Conservation (phyloP, 2,797 vertebrate genomes). For the Phrynocephalus forsythii region DNA sequence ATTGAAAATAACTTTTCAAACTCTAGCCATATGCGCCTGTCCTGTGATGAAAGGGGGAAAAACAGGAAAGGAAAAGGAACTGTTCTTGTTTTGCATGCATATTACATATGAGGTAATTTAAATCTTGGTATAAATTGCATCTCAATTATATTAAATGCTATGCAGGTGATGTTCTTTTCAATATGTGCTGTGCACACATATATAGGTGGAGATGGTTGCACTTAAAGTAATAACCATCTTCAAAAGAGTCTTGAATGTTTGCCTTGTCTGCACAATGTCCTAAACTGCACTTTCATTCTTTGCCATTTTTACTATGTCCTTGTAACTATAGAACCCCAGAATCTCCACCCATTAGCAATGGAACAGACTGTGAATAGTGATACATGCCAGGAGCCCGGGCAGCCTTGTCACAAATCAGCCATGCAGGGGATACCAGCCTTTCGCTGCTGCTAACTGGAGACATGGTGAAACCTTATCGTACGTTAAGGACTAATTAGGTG, state of each 20-base stretch:
- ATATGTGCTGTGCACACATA: not conserved
- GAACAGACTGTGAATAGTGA: slow-evolving; percentile 18
- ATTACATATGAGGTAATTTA: not conserved
- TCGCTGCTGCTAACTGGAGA: slow-evolving; percentile 43
- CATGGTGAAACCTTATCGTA: slow-evolving; percentile 73
- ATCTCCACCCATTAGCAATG: not conserved
- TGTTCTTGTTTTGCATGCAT: not conserved
- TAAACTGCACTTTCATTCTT: slow-evolving; percentile 32
- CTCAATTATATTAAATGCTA: not conserved
- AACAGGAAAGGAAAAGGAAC: too few relatives aligned
- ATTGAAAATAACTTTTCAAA: too few relatives aligned
- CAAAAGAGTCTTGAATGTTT: slow-evolving; percentile 55
- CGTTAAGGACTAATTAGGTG: slow-evolving; percentile 75
- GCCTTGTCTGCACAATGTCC: slow-evolving; percentile 28
- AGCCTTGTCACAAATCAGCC: slow-evolving; percentile 19
- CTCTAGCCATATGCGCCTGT: too few relatives aligned
- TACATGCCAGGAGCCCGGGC: slow-evolving; percentile 28
- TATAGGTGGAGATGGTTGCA: not conserved
- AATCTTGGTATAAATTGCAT: not conserved
- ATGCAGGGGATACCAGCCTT: slow-evolving; percentile 35
- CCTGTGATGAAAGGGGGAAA: too few relatives aligned
- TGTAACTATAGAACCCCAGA: not conserved
- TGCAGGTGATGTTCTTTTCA: not conserved
- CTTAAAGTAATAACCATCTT: slow-evolving; percentile 8
- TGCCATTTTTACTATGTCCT: slow-evolving; percentile 20